Base-by-base conservation (phyloP, 2,113 vertebrate species). In the Percina caprodes region DNA sequence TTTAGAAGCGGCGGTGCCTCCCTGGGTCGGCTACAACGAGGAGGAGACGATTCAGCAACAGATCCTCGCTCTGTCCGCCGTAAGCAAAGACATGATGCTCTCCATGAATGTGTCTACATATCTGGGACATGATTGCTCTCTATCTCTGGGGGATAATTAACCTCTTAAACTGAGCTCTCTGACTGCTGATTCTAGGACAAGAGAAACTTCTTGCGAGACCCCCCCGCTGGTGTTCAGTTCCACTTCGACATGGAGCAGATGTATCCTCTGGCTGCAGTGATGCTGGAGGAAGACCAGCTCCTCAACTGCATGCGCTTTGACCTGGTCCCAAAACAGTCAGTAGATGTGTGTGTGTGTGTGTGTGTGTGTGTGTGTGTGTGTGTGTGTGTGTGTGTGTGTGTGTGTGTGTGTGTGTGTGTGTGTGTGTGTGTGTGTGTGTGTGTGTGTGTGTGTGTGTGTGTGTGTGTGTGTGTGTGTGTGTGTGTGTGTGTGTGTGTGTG, bases 1-100 rank as follows among this genome's bases (percentile, higher is more conserved):
- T 30, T 30, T 42, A 99, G 98, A 99, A 88, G 94, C 91, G 66
- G 98, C 98, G 9, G 96, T 99, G 63, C 98, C 97, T 79, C 98
- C 98, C 1, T 99, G 98, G 98, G 96, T 97, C 49, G 97, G 99
- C 63, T 99, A 97, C 92, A 98, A 96, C 68, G 98, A 99, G 74
- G 98, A 99, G 87, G 98, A 99, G 91, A 97, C 96, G 12, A 99
- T 99, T 92, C 97, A 99, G 66, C 98, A 99, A 75, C 98, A 99
- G 92, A 99, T 99, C 77, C 80, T 99, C 42, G 97, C 98, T 83
- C 94, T 99, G 84, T 99, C 98, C 46, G 98, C 98, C 63, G 98
- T 99, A 91, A 96, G 97, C 92, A 72, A 48, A 63, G 1, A n/a
- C 62, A 15, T 8, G 5, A 0, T 21, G 6, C 9, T 16, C 18